These are phyloP conservation scores for Neodiprion pinetum DNA, from an alignment of 1,140 invertebrate species.

Conservation along the genomic window DNA sequence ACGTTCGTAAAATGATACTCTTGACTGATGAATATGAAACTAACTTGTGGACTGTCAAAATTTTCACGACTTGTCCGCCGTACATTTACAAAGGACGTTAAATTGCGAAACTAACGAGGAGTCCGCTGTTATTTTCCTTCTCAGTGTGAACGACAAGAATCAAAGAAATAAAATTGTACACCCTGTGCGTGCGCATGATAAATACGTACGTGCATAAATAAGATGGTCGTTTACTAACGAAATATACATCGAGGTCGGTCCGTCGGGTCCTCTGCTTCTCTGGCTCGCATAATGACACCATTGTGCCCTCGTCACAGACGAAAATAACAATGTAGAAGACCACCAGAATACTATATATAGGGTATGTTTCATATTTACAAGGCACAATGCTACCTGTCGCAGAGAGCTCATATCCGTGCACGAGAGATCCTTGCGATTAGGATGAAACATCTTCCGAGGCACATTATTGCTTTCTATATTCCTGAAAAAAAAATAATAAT, in stretches of 20 bases:
- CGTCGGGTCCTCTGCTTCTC: neutral
- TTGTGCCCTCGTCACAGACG: neutral
- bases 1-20: too few relatives aligned
- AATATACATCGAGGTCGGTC: constrained; percentile 2
- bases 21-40: too few relatives aligned
- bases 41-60: too few relatives aligned
- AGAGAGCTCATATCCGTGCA: neutral
- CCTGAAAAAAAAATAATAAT: too few relatives aligned
- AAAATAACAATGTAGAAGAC: constrained; percentile 6
- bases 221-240: neutral
- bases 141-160: too few relatives aligned
- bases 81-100: too few relatives aligned
- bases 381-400: constrained; percentile 2
- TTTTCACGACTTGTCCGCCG: too few relatives aligned
- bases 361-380: neutral
- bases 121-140: too few relatives aligned
- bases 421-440: neutral
- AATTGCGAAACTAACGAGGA: too few relatives aligned
- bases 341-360: neutral
- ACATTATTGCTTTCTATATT: neutral
- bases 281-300: neutral
- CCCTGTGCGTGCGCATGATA: too few relatives aligned
- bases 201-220: neutral
- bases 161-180: too few relatives aligned
- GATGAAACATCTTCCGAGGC: neutral